Evolutionary conservation across 2,797 vertebrate species (phyloP).

Genomic region (Monodelphis domestica): DNA sequence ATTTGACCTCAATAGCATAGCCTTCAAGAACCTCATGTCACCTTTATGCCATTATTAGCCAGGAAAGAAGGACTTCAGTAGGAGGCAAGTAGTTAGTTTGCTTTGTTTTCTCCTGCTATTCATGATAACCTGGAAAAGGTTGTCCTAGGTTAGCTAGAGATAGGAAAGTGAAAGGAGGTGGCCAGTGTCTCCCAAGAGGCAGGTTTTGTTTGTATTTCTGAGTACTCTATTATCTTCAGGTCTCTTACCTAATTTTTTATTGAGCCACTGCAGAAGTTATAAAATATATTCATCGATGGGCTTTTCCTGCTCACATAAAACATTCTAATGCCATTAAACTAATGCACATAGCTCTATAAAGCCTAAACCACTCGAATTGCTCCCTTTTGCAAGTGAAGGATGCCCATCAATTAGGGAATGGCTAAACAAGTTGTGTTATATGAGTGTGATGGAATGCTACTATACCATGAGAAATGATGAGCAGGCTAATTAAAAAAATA

Average conservation of each 20-base stretch:
- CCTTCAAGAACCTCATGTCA: neutral
- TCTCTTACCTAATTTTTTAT: slow-evolving; percentile 44
- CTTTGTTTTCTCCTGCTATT: neutral
- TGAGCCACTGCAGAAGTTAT: slow-evolving; percentile 45
- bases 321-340: neutral
- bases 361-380: slow-evolving; percentile 57
- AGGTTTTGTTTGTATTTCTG: slow-evolving; percentile 66
- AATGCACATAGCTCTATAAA: neutral
- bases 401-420: slow-evolving; percentile 24
- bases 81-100: neutral
- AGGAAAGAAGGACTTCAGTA: neutral
- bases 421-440: no score
- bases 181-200: neutral
- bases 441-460: no score
- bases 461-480: no score
- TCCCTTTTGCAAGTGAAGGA: slow-evolving; percentile 29
- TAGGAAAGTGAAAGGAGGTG: neutral
- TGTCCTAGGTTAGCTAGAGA: neutral
- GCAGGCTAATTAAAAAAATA: no score
- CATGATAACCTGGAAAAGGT: neutral
- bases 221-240: slow-evolving; percentile 56
- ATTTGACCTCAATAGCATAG: neutral
- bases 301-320: slow-evolving; percentile 10
- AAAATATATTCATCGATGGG: neutral
- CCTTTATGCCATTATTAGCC: neutral